Base-by-base conservation (phyloP, 2,888 invertebrate genomes). In the Athalia circularis region DNA sequence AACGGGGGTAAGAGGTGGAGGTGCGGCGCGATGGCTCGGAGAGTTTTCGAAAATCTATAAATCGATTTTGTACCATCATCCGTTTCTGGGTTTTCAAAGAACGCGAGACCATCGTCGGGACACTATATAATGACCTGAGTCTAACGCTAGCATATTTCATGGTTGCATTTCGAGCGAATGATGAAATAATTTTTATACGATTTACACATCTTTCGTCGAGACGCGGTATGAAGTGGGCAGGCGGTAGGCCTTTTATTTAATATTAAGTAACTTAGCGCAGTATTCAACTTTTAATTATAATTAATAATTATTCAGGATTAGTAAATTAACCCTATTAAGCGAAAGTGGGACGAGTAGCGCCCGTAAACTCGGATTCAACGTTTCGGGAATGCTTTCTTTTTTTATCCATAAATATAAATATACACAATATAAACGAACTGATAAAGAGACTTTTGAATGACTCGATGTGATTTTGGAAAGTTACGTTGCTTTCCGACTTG, bases 331-430 rank as follows among this genome's bases (percentile, higher is more conserved):
- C 43, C 7, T 72, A 72, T 72, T 43, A 3, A 64, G 43, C 50
- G 50, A 72, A 47, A 54, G 62, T 68, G 48, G 43, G 9, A 47
- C 59, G 52, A 62, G 61, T 13, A 65, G 52, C 61, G 81, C 88
- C 86, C 86, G 83, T 87, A 83, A 83, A 90, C 90, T 90, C 87
- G 90, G 88, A 90, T 87, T 83, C 87, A 89, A 90, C 90, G 90
- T 89, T 88, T 79, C 82, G 47, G 76, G 67, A 76, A 77, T 76
- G 76, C 45, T 47, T 79, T 29, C 29, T 29, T 54, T 47, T 45
- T 48, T 65, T 61, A 61, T 61, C 9, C 45, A 65, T 65, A 43
- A 43, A 47, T 52, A 47, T 59, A 48, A 65, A 65, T 54, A 48
- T 5, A 57, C 43, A 72, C 70, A 13, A 62, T 8, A 43, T 64